Conservation (phyloP, 2,113 vertebrate species). For the Burhinus oedicnemus region DNA sequence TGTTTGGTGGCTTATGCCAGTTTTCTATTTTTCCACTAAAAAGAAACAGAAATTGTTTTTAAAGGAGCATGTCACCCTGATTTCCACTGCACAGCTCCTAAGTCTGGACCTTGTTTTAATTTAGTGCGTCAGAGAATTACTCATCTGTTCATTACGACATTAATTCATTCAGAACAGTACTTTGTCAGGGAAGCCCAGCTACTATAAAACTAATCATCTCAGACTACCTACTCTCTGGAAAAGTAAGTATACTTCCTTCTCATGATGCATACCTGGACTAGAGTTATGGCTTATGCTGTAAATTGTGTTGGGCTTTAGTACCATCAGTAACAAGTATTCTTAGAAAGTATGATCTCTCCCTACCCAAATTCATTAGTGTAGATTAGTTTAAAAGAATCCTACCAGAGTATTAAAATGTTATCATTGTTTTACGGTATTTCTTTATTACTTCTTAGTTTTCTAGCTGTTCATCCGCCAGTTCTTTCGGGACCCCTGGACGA, state of each 20-base stretch:
- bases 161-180: neutral
- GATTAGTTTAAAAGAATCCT: neutral
- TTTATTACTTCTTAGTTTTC: neutral
- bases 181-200: neutral
- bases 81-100: neutral
- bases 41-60: slow-evolving; percentile 3
- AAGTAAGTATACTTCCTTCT: neutral
- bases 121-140: slow-evolving; percentile 4
- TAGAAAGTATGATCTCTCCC: neutral
- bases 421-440: neutral
- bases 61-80: neutral
- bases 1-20: neutral
- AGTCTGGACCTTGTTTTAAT: neutral
- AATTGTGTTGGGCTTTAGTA: neutral
- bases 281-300: neutral
- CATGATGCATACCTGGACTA: neutral
- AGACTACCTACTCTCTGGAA: neutral
- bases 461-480: too few relatives aligned
- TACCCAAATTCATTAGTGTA: neutral
- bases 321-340: neutral
- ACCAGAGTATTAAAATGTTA: neutral
- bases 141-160: neutral
- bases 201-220: neutral
- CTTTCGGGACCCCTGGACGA: too few relatives aligned
- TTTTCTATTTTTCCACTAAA: neutral